Evolutionary conservation across 2,113 vertebrate genomes (phyloP).

Genomic region (Upupa epops): DNA sequence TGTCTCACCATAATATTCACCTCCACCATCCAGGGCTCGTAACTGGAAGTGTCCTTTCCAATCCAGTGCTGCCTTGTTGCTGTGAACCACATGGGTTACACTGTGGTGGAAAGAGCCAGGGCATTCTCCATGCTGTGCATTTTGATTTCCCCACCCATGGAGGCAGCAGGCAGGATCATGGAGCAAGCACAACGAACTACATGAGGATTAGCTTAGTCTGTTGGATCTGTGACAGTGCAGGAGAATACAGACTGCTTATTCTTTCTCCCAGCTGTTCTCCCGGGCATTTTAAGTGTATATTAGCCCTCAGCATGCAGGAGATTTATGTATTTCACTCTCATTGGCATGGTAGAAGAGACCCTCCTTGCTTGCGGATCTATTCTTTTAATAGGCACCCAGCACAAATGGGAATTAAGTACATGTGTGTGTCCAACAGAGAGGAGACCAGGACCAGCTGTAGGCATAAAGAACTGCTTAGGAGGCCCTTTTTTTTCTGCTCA

Average conservation of each 20-base stretch:
- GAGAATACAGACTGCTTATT: constrained; percentile 8
- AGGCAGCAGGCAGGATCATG: neutral
- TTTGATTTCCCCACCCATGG: neutral
- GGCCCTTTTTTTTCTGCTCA: constrained; percentile 60
- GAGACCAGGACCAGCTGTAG: constrained; percentile 62
- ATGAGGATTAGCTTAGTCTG: neutral
- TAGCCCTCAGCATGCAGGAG: neutral
- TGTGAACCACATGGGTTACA: neutral
- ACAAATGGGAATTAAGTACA: constrained; percentile 55
- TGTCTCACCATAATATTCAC: neutral
- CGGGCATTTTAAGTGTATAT: neutral
- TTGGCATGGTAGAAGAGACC: constrained; percentile 13
- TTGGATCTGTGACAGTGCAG: constrained; percentile 31
- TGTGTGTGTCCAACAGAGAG: constrained; percentile 60
- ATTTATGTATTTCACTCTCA: constrained; percentile 45
- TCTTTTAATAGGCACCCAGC: constrained; percentile 58
- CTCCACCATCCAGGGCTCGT: neutral
- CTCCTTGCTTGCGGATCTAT: constrained; percentile 43
- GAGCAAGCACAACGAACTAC: neutral
- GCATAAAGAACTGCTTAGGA: constrained; percentile 60
- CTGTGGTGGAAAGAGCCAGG: neutral
- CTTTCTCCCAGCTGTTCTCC: constrained; percentile 47
- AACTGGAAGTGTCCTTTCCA: neutral
- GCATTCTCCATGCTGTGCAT: neutral
- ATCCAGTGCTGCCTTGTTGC: neutral